These are phyloP conservation scores for Pogonophryne albipinna DNA, from an alignment of 2,797 vertebrate species.

Conservation along the genomic window DNA sequence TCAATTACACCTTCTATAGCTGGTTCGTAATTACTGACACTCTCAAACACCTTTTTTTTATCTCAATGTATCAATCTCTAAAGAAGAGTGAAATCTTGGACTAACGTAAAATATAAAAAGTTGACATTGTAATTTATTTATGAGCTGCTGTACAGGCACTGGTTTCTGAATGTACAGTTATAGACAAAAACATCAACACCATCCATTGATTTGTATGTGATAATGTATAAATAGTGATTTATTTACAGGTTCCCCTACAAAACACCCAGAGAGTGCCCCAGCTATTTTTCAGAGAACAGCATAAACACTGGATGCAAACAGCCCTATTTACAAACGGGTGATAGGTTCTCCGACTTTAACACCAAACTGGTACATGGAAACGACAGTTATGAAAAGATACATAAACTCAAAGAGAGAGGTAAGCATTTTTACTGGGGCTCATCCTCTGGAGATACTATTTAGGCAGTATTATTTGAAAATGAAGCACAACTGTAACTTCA, in stretches of 20 bases:
- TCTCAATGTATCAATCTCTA: background rate
- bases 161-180: background rate
- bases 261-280: slow-evolving; percentile 12
- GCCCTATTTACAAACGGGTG: accelerated
- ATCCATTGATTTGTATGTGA: background rate
- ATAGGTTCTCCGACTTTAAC: slow-evolving; percentile 22
- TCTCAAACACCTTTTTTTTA: background rate
- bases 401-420: slow-evolving; percentile 47
- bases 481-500: too few relatives aligned
- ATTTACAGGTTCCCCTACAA: slow-evolving; percentile 28
- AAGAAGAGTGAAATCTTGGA: background rate
- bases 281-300: slow-evolving; percentile 60
- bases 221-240: slow-evolving; percentile 16
- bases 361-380: slow-evolving; percentile 43
- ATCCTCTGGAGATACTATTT: background rate
- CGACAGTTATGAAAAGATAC: accelerated
- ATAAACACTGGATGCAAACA: slow-evolving; percentile 65
- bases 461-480: too few relatives aligned
- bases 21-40: slow-evolving; percentile 72
- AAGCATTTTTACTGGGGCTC: slow-evolving; percentile 17
- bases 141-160: background rate
- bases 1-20: slow-evolving; percentile 87
- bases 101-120: background rate
- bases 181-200: background rate
- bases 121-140: background rate